A percentile compares a stretch with the other conserved stretches of the same genome.
Conservation (phyloP, 2,888 invertebrate species). For the Coelogynopora nodosa region DNA sequence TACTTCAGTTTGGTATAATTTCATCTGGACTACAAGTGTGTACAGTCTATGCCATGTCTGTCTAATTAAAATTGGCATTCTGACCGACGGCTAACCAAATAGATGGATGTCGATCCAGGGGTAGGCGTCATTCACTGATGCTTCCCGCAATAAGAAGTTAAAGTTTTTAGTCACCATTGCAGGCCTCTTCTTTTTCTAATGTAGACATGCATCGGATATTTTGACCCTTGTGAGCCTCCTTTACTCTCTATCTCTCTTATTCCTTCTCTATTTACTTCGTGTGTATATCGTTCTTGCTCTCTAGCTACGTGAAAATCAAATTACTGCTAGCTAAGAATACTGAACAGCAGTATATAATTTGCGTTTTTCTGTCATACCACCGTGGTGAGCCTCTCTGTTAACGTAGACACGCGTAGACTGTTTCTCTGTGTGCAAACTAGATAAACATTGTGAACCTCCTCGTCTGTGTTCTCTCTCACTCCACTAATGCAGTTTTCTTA, state of each 20-base stretch:
- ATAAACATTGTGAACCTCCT: neutral
- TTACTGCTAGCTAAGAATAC: too few species aligned
- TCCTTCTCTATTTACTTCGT: too few species aligned
- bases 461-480: too few species aligned
- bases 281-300: neutral
- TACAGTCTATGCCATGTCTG: neutral
- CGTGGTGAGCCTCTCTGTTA: neutral
- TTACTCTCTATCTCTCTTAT: too few species aligned
- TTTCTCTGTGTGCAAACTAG: neutral
- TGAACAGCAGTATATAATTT: neutral
- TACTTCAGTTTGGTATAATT: neutral
- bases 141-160: too few species aligned
- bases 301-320: neutral
- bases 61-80: conserved; percentile 20
- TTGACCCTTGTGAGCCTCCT: neutral
- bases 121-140: neutral
- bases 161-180: too few species aligned
- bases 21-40: neutral
- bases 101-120: neutral
- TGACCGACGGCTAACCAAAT: neutral
- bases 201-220: neutral
- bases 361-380: too few species aligned
- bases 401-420: neutral
- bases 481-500: too few species aligned
- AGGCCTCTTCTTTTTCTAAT: too few species aligned